Conservation (phyloP, 2,113 vertebrate species). For the Pitta sordida region DNA sequence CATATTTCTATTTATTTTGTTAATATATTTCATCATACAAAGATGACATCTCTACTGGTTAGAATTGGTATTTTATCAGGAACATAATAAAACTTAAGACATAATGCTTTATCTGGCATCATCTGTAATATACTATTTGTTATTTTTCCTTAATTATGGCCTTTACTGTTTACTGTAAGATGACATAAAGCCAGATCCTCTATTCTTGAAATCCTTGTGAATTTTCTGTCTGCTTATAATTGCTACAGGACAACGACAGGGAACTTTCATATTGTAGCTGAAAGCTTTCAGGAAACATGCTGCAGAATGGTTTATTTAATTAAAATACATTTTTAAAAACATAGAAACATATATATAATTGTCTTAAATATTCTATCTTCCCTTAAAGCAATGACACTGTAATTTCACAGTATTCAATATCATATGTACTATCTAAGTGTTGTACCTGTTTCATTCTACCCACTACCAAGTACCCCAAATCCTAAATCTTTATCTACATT, state of each 20-base stretch:
- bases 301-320: neutral
- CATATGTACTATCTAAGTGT: neutral
- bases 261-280: neutral
- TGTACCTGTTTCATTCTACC: neutral
- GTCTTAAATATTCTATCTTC: neutral
- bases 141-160: neutral
- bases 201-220: neutral
- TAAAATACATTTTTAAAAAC: neutral
- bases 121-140: neutral
- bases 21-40: neutral
- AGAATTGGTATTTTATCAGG: neutral
- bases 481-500: neutral
- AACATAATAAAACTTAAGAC: neutral
- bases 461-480: neutral
- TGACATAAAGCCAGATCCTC: neutral
- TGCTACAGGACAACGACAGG: neutral
- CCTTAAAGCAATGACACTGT: neutral
- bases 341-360: neutral
- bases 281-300: neutral
- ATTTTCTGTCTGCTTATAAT: neutral
- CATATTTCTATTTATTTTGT: neutral
- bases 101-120: neutral
- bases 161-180: neutral
- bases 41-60: neutral
- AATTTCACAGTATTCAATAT: neutral